Evolutionary conservation across 2,797 vertebrate genomes (phyloP).

Genomic region (Alexandromys oeconomus): DNA sequence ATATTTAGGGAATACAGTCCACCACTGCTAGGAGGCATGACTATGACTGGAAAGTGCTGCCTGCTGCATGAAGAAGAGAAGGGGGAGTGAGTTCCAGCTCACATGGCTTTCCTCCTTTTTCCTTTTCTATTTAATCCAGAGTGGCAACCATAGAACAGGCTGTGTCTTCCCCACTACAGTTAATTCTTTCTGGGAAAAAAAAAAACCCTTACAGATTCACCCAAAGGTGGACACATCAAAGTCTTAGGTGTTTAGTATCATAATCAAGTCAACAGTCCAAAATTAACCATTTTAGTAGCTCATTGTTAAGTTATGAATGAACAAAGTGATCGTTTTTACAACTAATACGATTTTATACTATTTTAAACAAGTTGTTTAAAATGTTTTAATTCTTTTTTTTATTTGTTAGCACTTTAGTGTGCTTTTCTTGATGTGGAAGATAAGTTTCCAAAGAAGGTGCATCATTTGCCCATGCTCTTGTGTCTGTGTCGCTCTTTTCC

Average conservation of each 20-base stretch:
- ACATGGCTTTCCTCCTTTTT: not conserved
- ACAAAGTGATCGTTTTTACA: conserved; percentile 2
- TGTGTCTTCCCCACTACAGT: not conserved
- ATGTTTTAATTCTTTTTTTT: not conserved
- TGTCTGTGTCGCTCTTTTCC: not conserved
- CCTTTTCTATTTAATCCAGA: not conserved
- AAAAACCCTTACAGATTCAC: not conserved
- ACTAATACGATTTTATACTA: not conserved
- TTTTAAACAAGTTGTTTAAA: conserved; percentile 34
- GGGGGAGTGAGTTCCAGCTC: not conserved
- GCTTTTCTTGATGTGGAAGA: not conserved
- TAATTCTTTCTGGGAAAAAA: not conserved
- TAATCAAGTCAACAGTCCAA: not conserved
- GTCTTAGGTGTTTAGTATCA: not conserved
- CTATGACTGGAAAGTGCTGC: not conserved
- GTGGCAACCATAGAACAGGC: not conserved
- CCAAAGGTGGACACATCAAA: not conserved
- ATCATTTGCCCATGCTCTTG: not conserved
- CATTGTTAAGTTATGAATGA: not conserved
- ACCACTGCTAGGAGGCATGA: not conserved
- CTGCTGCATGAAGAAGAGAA: not conserved
- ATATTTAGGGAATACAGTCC: too few species aligned
- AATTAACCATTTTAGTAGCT: not conserved
- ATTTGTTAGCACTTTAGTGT: conserved; percentile 1
- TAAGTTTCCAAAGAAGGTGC: not conserved